These are phyloP conservation scores for Papilio gigon DNA, from an alignment of 2,888 invertebrate genomes.

Conservation along the genomic window DNA sequence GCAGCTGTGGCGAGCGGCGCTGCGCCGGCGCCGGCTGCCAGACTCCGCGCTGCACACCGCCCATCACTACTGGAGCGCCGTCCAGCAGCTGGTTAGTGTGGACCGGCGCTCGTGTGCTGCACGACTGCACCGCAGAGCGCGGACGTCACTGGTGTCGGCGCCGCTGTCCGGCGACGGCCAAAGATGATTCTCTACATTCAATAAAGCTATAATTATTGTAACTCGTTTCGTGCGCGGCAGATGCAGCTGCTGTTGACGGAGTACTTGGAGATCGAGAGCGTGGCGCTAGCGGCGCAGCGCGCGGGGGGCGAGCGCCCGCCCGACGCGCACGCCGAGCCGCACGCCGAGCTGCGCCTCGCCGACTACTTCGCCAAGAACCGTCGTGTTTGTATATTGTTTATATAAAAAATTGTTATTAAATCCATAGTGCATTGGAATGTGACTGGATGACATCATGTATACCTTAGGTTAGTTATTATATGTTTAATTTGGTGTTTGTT, in stretches of 20 bases:
- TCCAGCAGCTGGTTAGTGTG: conserved; percentile 90
- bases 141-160: no score
- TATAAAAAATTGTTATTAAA: background rate
- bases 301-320: conserved; percentile 56
- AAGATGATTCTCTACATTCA: no score
- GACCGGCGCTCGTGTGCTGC: background rate
- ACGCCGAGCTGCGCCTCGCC: conserved; percentile 63
- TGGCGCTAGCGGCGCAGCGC: conserved; percentile 83
- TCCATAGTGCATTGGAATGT: conserved; percentile 24
- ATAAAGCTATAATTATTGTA: no score
- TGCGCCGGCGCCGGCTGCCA: conserved; percentile 88
- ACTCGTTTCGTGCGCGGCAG: conserved; percentile 70
- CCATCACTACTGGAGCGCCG: conserved; percentile 93
- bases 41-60: conserved; percentile 84
- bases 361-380: conserved; percentile 73
- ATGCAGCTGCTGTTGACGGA: conserved; percentile 92
- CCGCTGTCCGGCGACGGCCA: no score
- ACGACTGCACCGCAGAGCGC: background rate
- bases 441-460: conserved; percentile 17
- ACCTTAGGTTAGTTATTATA: conserved; percentile 26
- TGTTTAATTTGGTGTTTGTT: background rate
- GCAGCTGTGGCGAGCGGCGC: conserved; percentile 91
- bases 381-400: conserved; percentile 9
- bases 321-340: conserved; percentile 61
- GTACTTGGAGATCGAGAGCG: conserved; percentile 93